phyloP scores from a whole-genome alignment of 2,113 vertebrate genomes.

The Amazona guildingii region DNA sequence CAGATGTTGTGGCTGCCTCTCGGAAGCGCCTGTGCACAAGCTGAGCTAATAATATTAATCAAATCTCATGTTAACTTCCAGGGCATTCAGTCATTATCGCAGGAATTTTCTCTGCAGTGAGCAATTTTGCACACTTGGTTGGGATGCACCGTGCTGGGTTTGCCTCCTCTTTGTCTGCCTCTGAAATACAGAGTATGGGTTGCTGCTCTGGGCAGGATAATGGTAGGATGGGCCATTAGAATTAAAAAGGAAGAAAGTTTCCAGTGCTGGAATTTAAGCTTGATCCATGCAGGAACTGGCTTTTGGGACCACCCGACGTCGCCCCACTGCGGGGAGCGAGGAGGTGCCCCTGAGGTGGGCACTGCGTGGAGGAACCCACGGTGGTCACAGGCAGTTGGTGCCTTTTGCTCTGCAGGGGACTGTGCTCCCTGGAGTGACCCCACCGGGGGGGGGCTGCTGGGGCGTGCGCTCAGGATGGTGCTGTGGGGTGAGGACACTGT shows the following conservation, averaged over 20 bases:
- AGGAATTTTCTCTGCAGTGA: neutral
- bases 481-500: neutral
- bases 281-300: rapidly evolving
- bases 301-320: neutral
- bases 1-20: neutral
- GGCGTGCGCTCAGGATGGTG: rapidly evolving
- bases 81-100: neutral
- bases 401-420: neutral
- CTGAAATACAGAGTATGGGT: rapidly evolving
- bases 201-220: neutral
- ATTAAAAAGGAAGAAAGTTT: neutral
- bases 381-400: neutral
- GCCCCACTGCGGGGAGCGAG: rapidly evolving
- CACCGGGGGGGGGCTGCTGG: neutral
- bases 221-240: neutral
- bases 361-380: neutral
- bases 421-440: neutral
- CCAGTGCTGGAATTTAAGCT: neutral
- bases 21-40: neutral
- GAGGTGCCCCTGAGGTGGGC: neutral
- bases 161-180: neutral
- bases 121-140: neutral
- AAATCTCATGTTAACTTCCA: neutral
- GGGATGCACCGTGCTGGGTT: neutral
- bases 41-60: neutral